These are phyloP conservation scores for Urocitellus parryii DNA, from an alignment of 2,113 vertebrate species.

Conservation along the genomic window DNA sequence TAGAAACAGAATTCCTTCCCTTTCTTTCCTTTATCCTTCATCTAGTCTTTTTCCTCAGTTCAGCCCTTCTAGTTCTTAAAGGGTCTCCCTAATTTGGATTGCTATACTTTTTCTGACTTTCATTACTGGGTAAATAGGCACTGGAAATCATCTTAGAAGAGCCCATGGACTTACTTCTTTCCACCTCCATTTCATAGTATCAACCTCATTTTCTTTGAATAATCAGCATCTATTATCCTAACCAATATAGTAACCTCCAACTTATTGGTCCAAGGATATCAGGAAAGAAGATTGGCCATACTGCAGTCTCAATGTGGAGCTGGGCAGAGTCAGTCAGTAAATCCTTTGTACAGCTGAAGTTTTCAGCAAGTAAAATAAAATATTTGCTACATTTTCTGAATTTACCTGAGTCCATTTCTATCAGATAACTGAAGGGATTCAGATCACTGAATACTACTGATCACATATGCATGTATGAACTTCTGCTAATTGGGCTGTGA, in stretches of 20 bases:
- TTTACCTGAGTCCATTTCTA: background rate
- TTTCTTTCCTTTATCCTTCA: background rate
- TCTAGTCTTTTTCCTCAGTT: background rate
- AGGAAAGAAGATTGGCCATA: background rate
- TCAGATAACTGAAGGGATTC: background rate
- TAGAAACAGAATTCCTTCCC: background rate
- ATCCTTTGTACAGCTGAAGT: background rate
- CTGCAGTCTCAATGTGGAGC: background rate
- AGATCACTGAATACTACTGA: background rate
- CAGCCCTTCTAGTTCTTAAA: background rate
- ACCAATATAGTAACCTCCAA: background rate
- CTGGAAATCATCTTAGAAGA: background rate
- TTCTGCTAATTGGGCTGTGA: background rate
- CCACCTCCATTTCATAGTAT: background rate
- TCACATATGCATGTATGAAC: background rate
- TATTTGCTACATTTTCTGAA: background rate
- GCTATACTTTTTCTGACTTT: background rate
- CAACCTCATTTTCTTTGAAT: background rate
- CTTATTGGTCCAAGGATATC: background rate
- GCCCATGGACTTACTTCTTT: background rate
- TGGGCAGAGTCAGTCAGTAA: background rate
- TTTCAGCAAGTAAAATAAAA: background rate
- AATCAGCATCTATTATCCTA: background rate
- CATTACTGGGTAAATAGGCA: background rate
- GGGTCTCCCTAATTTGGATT: background rate